Percentiles rank a stretch among this genome's conserved stretches.
phyloP scores from a whole-genome alignment of 2,888 invertebrate species.

The Phragmatobia fuliginosa region DNA sequence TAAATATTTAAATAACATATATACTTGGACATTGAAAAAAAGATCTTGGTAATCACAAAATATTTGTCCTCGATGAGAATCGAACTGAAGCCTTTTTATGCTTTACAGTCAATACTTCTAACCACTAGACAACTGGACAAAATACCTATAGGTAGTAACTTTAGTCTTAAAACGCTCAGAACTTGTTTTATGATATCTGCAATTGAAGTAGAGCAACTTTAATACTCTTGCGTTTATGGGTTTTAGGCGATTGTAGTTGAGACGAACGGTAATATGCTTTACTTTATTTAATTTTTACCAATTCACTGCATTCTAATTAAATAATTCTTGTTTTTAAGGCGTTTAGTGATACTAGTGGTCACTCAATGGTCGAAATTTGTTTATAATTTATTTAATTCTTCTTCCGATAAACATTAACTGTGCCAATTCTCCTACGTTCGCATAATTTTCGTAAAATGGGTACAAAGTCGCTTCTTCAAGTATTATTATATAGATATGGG shows the following conservation, averaged over 20 bases:
- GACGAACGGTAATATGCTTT: conserved; percentile 7
- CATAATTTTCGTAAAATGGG: too few relatives aligned
- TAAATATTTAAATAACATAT: too few relatives aligned
- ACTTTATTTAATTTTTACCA: not conserved
- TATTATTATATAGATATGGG: too few relatives aligned
- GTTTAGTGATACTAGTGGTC: too few relatives aligned
- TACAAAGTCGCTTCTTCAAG: too few relatives aligned
- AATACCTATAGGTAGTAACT: not conserved
- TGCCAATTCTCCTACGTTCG: too few relatives aligned
- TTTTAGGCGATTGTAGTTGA: conserved; percentile 3
- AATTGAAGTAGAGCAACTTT: conserved; percentile 18
- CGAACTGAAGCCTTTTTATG: not conserved
- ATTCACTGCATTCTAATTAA: not conserved
- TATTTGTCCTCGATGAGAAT: not conserved
- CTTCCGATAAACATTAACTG: too few relatives aligned
- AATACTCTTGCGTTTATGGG: conserved; percentile 10
- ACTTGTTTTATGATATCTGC: not conserved
- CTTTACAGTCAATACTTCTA: not conserved
- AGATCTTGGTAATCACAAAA: not conserved
- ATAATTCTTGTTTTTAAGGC: too few relatives aligned
- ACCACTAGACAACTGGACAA: not conserved
- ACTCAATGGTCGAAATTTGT: too few relatives aligned
- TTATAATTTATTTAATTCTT: too few relatives aligned
- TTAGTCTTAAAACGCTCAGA: not conserved
- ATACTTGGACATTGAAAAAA: too few relatives aligned